phyloP scores from a whole-genome alignment of 2,113 vertebrate species.

The Macquaria ambigua region DNA sequence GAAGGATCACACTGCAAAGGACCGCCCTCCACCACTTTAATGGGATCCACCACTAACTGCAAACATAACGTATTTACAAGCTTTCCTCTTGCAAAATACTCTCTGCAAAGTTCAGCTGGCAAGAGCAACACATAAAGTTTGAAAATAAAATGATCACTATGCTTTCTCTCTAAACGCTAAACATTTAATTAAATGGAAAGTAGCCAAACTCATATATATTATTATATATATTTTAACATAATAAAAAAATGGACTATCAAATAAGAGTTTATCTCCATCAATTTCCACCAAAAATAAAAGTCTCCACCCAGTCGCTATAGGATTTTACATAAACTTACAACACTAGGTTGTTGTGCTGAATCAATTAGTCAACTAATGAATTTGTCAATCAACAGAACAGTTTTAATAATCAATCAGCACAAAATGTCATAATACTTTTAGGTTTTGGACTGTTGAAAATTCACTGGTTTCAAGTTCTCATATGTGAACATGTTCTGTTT shows the following conservation, averaged over 20 bases:
- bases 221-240: too few relatives aligned
- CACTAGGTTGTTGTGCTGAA: background rate
- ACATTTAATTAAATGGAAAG: background rate
- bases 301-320: background rate
- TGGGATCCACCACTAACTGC: background rate
- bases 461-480: background rate
- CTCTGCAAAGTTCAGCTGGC: too few relatives aligned
- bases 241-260: too few relatives aligned
- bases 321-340: too few relatives aligned
- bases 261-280: too few relatives aligned
- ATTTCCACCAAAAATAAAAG: background rate
- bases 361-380: background rate
- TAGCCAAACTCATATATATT: background rate
- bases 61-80: slow-evolving; percentile 4
- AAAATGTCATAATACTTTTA: too few relatives aligned
- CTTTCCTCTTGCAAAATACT: background rate
- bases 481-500: background rate
- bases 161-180: background rate
- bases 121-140: background rate
- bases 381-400: too few relatives aligned
- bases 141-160: background rate
- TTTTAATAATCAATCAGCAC: background rate
- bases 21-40: background rate
- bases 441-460: too few relatives aligned
- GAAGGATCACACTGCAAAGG: background rate